Evolutionary conservation across 1,140 invertebrate species (phyloP).

Genomic region (Uloborus diversus): DNA sequence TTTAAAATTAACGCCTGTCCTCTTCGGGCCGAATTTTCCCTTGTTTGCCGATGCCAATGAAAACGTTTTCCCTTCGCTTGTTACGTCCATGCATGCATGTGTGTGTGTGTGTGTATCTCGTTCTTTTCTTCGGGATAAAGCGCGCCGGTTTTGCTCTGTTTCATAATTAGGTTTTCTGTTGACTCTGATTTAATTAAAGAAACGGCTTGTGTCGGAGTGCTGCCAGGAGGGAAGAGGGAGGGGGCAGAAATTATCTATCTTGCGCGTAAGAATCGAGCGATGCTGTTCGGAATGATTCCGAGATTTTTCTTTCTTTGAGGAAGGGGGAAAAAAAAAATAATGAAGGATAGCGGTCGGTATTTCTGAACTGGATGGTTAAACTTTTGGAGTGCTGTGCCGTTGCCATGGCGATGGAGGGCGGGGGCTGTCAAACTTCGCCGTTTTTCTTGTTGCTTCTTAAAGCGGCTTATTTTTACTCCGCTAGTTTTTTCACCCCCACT

Average conservation of each 20-base stretch:
- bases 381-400: background rate
- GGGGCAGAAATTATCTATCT: too few relatives aligned
- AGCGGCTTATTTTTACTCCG: conserved; percentile 28
- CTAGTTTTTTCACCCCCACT: background rate
- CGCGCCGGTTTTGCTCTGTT: background rate
- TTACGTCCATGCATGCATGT: background rate
- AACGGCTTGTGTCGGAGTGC: background rate
- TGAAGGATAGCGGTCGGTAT: background rate
- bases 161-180: conserved; percentile 50
- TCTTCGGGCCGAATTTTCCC: background rate
- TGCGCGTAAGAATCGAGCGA: too few relatives aligned
- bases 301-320: too few relatives aligned
- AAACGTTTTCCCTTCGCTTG: conserved; percentile 1
- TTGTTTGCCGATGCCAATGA: background rate
- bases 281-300: too few relatives aligned
- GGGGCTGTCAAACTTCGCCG: background rate
- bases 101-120: too few relatives aligned
- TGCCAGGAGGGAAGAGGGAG: background rate
- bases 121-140: background rate
- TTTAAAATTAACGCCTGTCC: background rate
- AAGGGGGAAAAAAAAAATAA: background rate
- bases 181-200: conserved; percentile 52
- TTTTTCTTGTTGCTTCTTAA: background rate
- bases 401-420: conserved; percentile 13
- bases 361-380: background rate